phyloP scores from a whole-genome alignment of 2,888 invertebrate genomes.

The Eledone cirrhosa region DNA sequence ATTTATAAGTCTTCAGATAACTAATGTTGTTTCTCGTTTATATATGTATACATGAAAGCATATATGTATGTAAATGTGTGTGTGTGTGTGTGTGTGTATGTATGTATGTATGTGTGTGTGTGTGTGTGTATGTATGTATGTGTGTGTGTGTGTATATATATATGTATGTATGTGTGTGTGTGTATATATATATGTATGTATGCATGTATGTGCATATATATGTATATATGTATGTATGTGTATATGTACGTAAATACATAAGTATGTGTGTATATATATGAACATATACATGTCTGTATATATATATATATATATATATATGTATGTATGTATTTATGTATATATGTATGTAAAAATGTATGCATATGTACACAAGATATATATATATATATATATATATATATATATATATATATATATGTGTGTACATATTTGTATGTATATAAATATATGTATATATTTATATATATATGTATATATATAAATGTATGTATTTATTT shows the following conservation, averaged over 20 bases:
- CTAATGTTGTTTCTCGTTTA: not conserved
- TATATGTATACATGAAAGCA: too few relatives aligned
- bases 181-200: not conserved
- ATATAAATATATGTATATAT: not conserved
- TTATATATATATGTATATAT: slow-evolving; percentile 1
- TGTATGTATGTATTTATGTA: not conserved
- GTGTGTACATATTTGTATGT: too few relatives aligned
- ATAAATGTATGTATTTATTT: not conserved
- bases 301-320: slow-evolving; percentile 13
- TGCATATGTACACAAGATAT: too few relatives aligned
- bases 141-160: not conserved
- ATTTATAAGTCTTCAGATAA: not conserved
- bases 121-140: not conserved
- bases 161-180: not conserved
- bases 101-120: not conserved
- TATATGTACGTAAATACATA: not conserved
- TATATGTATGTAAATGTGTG: not conserved
- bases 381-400: too few relatives aligned
- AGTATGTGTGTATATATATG: not conserved
- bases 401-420: too few relatives aligned
- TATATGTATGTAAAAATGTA: too few relatives aligned
- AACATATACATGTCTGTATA: not conserved
- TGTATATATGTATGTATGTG: not conserved
- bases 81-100: not conserved
- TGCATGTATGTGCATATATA: not conserved